These are phyloP conservation scores for Ganaspis brasiliensis DNA, from an alignment of 2,888 invertebrate species.

Conservation along the genomic window DNA sequence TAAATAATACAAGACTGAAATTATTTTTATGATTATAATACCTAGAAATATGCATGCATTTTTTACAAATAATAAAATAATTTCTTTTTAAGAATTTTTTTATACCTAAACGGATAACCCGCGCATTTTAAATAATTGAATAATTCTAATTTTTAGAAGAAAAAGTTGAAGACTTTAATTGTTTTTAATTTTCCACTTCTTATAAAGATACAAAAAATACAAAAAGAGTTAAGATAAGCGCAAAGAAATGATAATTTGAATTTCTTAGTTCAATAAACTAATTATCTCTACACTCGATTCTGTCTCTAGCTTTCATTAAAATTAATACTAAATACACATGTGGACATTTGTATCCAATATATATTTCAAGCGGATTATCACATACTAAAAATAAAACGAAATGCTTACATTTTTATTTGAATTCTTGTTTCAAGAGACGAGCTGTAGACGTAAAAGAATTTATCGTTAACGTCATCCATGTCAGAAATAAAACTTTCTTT, in stretches of 20 bases:
- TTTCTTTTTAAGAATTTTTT: too few species aligned
- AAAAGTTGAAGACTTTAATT: not conserved
- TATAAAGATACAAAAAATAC: too few species aligned
- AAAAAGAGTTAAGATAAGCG: too few species aligned
- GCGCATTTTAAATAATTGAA: too few species aligned
- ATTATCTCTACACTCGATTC: not conserved
- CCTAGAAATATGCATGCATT: too few species aligned
- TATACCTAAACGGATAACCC: too few species aligned
- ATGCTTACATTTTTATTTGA: constrained; percentile 94
- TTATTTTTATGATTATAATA: too few species aligned
- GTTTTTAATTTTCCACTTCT: too few species aligned
- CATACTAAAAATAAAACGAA: constrained; percentile 44
- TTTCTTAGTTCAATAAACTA: not conserved
- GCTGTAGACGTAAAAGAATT: constrained; percentile 94
- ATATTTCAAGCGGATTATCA: constrained; percentile 34
- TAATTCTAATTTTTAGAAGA: too few species aligned
- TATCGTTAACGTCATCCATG: constrained; percentile 90
- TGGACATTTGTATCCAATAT: not conserved
- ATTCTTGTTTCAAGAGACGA: constrained; percentile 93
- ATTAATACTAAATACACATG: not conserved
- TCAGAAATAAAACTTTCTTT: not conserved
- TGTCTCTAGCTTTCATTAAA: not conserved
- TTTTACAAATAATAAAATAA: too few species aligned
- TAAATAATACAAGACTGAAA: too few species aligned
- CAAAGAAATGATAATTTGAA: not conserved